Percentiles rank a stretch among this genome's conserved stretches.
These are phyloP conservation scores for Macheiramphus alcinus DNA, from an alignment of 2,113 vertebrate genomes.

Conservation along the genomic window DNA sequence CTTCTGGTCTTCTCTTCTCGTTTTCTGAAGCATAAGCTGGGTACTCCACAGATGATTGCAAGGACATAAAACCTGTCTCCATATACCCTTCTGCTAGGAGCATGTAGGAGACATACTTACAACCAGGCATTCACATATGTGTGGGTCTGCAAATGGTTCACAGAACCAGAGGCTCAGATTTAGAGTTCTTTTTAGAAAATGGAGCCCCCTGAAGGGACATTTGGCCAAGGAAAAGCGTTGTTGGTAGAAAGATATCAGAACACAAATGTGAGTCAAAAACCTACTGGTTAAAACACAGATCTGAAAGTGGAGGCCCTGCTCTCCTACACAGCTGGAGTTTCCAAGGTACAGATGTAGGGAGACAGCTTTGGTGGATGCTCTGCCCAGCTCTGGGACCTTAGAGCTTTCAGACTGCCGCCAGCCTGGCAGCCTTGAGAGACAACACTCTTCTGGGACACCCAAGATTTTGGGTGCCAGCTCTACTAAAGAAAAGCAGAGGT, in stretches of 20 bases:
- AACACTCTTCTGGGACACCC: background rate
- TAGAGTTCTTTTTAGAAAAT: background rate
- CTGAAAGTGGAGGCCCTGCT: background rate
- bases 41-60: background rate
- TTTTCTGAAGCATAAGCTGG: background rate
- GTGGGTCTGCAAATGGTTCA: background rate
- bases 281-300: background rate
- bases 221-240: background rate
- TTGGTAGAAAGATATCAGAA: background rate
- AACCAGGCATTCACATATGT: fast-evolving
- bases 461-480: background rate
- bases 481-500: background rate
- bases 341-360: background rate
- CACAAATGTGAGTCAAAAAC: background rate
- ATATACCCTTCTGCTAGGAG: background rate
- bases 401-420: background rate
- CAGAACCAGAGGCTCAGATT: background rate
- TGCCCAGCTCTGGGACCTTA: background rate
- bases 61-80: background rate
- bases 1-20: background rate
- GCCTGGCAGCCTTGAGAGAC: background rate
- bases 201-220: background rate
- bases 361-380: background rate
- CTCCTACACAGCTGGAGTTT: background rate
- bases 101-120: background rate